phyloP scores from a whole-genome alignment of 2,113 vertebrate species.

The Xerus inauris region DNA sequence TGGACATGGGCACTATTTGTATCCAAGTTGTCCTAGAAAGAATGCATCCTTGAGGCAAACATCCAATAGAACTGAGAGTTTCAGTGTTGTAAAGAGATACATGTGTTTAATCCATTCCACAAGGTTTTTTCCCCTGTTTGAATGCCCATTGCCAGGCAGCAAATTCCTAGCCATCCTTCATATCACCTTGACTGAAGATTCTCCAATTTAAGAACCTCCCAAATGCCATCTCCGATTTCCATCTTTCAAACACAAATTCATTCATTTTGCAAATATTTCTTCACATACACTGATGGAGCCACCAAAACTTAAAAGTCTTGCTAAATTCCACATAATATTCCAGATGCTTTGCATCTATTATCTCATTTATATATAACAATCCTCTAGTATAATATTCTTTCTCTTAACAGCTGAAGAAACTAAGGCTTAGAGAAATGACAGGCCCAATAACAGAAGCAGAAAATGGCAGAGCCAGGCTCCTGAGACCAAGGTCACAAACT shows the following conservation, averaged over 20 bases:
- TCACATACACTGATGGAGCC: neutral
- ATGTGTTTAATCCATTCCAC: neutral
- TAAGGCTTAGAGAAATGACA: neutral
- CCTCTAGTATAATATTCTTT: neutral
- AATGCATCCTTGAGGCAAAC: neutral
- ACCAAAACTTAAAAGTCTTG: neutral
- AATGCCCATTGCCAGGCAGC: neutral
- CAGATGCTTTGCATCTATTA: neutral
- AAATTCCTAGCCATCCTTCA: neutral
- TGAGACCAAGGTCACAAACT: fast-evolving
- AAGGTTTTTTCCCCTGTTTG: neutral
- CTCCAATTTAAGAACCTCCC: neutral
- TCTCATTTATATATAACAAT: neutral
- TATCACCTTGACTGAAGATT: neutral
- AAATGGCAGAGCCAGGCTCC: neutral
- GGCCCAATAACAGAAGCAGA: neutral
- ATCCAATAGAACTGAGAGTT: neutral
- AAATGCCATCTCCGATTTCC: neutral
- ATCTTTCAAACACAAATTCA: neutral
- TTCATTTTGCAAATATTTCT: neutral
- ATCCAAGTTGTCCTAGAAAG: neutral
- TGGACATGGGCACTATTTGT: fast-evolving
- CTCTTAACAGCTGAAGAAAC: neutral
- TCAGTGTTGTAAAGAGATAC: neutral
- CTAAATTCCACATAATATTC: neutral